Base-by-base conservation (phyloP, 1,140 invertebrate genomes). In the Drosophila athabasca region DNA sequence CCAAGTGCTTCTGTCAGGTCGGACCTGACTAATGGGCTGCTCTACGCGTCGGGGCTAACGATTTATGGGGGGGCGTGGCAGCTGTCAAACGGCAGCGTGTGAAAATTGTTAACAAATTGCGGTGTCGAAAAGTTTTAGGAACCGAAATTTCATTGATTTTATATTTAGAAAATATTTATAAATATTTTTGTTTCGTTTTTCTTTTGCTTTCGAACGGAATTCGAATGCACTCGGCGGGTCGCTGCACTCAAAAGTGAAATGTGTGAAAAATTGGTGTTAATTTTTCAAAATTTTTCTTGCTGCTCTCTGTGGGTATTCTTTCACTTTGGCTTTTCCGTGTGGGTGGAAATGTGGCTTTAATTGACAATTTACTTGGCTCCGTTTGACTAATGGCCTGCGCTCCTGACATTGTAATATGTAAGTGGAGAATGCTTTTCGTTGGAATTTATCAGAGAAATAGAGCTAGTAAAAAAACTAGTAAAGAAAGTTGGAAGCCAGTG, bases 71-170 rank as follows among this genome's bases (percentile, higher is more conserved):
- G 68, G 74, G 45, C 59, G 65, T 59, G 82, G 44, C 60, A 60
- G 78, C 81, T 85, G 82, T 87, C 82, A 82, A 74, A 64, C 62
- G 61, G 74, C 75, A 53, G 78, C 82, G 82, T 85, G 81, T 85
- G 81, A 85, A 85, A 88, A 88, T 87, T 69, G 66, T 87, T 88
- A 87, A 87, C 83, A 87, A 87, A 87, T 87, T 89, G 82, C 79
- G 67, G 83, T 73, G 82, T 78, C 83, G 82, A 87, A 83, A 87
- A 65, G 79, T 61, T 78, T 88, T 79, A 57, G 74, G 58, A 68
- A 73, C 39, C 55, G 67, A 60, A 67, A 62, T 73, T 66, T 79
- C 76, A 77, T 76, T 66, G 76, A 66, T 46, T 31, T 53, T 83
- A 79, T 76, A 84, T 84, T 65, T 83, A 82, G 69, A 70, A 62